Conservation (phyloP, 23 tunicate genomes). For the Aplidium turbinatum region DNA sequence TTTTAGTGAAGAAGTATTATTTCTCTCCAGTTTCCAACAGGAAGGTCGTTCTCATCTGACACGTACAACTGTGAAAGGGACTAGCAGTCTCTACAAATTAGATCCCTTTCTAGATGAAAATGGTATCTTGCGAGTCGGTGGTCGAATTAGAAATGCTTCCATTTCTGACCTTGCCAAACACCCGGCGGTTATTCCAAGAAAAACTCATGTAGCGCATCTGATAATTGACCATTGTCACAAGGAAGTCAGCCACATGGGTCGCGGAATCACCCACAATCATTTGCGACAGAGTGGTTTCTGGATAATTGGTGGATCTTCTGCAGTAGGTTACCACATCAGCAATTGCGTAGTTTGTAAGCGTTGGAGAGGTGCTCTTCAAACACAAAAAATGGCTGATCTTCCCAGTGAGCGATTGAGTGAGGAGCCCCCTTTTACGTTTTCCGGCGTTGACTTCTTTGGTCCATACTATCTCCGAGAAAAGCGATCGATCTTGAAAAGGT, state of each 20-base stretch:
- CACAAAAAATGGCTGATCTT: conserved; percentile 20
- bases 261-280: conserved; percentile 19
- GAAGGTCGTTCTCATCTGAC: background rate
- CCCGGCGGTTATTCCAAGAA: background rate
- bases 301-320: conserved; percentile 17
- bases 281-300: conserved; percentile 9
- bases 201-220: background rate
- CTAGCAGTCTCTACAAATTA: background rate
- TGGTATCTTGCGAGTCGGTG: background rate
- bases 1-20: background rate
- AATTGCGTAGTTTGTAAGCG: conserved; percentile 3
- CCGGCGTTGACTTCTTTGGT: background rate
- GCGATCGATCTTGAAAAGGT: conserved; percentile 13
- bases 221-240: conserved; percentile 3
- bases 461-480: background rate
- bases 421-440: background rate
- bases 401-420: conserved; percentile 1
- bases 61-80: background rate
- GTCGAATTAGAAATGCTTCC: background rate
- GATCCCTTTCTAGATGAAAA: conserved; percentile 10
- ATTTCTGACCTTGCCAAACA: background rate
- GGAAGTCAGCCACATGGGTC: conserved; percentile 10
- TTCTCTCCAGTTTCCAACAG: background rate
- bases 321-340: background rate
- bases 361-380: background rate